Evolutionary conservation across 1,140 invertebrate genomes (phyloP).

Genomic region (Drosophila ficusphila): DNA sequence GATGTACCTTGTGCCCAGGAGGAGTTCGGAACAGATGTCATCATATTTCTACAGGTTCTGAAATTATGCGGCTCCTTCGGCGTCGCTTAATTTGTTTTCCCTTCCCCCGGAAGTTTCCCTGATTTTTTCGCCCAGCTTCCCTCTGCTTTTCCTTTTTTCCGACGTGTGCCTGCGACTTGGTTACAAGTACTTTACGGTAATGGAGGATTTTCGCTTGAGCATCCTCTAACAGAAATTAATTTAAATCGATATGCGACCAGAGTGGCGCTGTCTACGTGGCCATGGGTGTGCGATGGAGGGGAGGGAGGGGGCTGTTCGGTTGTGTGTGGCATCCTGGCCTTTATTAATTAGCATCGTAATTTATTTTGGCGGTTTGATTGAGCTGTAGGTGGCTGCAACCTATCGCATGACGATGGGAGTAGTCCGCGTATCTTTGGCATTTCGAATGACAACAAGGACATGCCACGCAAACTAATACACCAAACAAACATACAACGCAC

Average conservation of each 20-base stretch:
- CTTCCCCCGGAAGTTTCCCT: neutral
- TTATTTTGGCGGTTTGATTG: conserved; percentile 63
- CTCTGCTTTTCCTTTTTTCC: conserved; percentile 21
- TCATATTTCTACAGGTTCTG: conserved; percentile 45
- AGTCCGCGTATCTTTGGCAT: conserved; percentile 12
- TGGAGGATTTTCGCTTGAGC: conserved; percentile 84
- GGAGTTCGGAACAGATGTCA: conserved; percentile 61
- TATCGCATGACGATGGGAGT: neutral
- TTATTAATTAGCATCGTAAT: conserved; percentile 76
- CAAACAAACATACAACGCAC: conserved; percentile 17
- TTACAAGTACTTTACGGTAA: conserved; percentile 84
- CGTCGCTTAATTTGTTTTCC: conserved; percentile 74
- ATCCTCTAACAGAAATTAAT: conserved; percentile 84
- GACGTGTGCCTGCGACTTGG: conserved; percentile 63
- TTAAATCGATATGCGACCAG: conserved; percentile 81
- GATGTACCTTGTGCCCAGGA: conserved; percentile 73
- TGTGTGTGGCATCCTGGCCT: conserved; percentile 14
- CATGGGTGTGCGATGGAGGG: conserved; percentile 5
- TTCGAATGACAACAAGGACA: conserved; percentile 70
- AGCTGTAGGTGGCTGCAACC: conserved; percentile 19
- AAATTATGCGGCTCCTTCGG: conserved; percentile 50
- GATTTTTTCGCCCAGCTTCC: conserved; percentile 1
- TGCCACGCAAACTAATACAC: conserved; percentile 65
- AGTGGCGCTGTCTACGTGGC: conserved; percentile 40
- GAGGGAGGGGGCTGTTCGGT: neutral